phyloP scores from a whole-genome alignment of 53 echinoderm and acorn worm genomes.

The Holothuria leucospilota region DNA sequence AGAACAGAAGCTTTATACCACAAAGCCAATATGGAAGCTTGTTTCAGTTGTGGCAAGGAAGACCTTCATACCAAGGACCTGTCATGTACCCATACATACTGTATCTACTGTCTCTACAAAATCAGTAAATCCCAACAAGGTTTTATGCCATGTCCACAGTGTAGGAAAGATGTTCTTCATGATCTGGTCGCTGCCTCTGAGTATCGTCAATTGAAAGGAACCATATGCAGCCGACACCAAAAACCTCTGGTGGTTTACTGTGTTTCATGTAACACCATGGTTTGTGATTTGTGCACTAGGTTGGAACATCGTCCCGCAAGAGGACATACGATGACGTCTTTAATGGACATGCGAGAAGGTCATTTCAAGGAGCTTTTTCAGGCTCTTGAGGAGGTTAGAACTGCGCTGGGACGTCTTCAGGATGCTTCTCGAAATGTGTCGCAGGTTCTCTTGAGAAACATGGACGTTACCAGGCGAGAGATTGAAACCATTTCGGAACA shows the following conservation, averaged over 20 bases:
- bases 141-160: conserved; percentile 18
- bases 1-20: too few species aligned
- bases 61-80: not conserved
- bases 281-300: conserved; percentile 10
- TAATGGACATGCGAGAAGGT: not conserved
- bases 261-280: not conserved
- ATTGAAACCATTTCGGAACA: not conserved
- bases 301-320: conserved; percentile 7
- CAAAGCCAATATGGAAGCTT: conserved; percentile 13
- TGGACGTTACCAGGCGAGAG: not conserved
- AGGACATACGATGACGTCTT: not conserved
- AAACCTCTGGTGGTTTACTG: conserved; percentile 20
- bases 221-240: not conserved
- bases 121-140: conserved; percentile 16
- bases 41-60: not conserved
- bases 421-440: not conserved
- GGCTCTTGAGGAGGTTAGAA: not conserved
- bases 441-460: not conserved
- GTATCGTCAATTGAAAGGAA: conserved; percentile 8
- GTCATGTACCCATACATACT: conserved; percentile 19
- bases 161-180: conserved; percentile 1
- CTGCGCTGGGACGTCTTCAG: not conserved
- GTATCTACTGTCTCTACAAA: not conserved
- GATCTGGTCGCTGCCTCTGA: not conserved
- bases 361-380: conserved; percentile 15